A percentile compares a stretch with the other conserved stretches of the same genome.
These are phyloP conservation scores for Tyto alba DNA, from an alignment of 2,113 vertebrate species.

Conservation along the genomic window DNA sequence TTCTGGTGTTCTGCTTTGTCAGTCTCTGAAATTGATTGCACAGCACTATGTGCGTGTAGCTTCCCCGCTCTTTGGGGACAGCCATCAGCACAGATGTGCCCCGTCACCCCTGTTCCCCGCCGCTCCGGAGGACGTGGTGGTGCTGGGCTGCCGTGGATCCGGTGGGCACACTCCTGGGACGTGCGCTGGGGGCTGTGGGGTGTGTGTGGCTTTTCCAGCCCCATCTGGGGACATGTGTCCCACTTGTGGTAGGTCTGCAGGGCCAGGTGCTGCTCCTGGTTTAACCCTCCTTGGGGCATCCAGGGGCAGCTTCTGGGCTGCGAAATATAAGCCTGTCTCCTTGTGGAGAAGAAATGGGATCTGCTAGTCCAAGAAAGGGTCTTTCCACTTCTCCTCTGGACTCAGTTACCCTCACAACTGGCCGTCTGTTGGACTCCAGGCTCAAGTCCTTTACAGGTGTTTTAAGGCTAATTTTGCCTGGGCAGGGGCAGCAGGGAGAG, in stretches of 20 bases:
- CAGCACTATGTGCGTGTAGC: accelerated
- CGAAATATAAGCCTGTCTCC: neutral
- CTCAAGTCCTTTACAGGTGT: neutral
- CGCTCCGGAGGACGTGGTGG: neutral
- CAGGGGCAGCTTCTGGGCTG: neutral
- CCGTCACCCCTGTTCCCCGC: neutral
- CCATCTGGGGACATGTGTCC: accelerated
- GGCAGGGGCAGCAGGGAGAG: neutral
- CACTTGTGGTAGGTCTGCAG: neutral
- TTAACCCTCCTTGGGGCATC: neutral
- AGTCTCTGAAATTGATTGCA: neutral
- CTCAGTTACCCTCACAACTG: neutral
- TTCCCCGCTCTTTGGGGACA: neutral
- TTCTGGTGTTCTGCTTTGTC: neutral
- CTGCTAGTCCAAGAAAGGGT: neutral
- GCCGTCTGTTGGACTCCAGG: neutral
- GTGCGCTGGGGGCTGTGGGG: too few relatives aligned
- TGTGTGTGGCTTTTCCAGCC: too few relatives aligned
- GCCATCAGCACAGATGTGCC: neutral
- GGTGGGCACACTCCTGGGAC: neutral
- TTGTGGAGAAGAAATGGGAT: neutral
- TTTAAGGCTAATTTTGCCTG: neutral
- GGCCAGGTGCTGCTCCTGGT: neutral
- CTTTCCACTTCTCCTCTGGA: neutral
- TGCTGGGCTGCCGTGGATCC: neutral